Evolutionary conservation across 2,113 vertebrate genomes (phyloP).

Genomic region (Mirza zaza): DNA sequence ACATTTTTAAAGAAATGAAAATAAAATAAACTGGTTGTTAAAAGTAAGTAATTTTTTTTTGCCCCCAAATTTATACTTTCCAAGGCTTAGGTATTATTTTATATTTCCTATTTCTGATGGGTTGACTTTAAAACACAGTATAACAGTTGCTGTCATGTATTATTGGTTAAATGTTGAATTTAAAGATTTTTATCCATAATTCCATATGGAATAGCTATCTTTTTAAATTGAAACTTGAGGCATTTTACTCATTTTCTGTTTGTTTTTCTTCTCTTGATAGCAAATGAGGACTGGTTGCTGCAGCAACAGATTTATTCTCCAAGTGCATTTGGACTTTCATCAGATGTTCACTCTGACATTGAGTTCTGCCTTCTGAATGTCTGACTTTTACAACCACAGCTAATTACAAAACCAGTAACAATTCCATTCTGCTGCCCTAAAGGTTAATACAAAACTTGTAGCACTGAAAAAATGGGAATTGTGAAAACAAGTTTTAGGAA

Average conservation of each 20-base stretch:
- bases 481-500: conserved; percentile 35
- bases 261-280: conserved; percentile 35
- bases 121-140: neutral
- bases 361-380: conserved; percentile 50
- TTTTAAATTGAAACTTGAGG: conserved; percentile 40
- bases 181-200: conserved; percentile 45
- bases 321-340: conserved; percentile 38
- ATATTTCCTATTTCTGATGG: neutral
- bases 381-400: conserved; percentile 47
- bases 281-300: conserved; percentile 57
- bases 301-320: conserved; percentile 63
- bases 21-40: neutral
- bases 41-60: neutral
- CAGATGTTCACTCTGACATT: conserved; percentile 32
- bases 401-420: conserved; percentile 71
- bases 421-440: conserved; percentile 68
- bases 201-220: neutral
- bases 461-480: neutral
- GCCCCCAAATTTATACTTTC: neutral
- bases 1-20: neutral
- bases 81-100: neutral
- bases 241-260: conserved; percentile 28
- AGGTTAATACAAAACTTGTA: conserved; percentile 66
- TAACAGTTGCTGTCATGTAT: neutral
- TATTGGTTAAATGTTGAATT: neutral